Conservation (phyloP, 1,140 invertebrate genomes). For the Wiebesia pumilae region DNA sequence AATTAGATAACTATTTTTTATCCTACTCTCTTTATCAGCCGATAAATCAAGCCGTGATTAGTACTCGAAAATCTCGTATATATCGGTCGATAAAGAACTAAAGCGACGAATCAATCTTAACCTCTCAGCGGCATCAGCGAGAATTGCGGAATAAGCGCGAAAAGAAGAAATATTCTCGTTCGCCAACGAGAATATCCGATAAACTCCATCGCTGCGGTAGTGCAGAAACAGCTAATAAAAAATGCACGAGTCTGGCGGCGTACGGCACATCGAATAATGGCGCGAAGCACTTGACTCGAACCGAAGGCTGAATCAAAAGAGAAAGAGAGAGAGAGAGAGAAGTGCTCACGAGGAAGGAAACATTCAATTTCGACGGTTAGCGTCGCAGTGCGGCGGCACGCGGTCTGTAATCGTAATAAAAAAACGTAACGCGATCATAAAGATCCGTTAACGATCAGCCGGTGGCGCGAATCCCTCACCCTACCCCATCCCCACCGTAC, state of each 20-base stretch:
- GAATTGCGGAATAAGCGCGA: neutral
- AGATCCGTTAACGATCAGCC: conserved; percentile 28
- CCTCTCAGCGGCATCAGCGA: neutral
- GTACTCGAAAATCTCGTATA: too few species aligned
- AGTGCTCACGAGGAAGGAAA: conserved; percentile 39
- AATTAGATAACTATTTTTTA: neutral
- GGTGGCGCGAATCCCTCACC: neutral
- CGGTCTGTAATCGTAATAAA: conserved; percentile 17
- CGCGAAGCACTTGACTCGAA: neutral
- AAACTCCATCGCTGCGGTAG: neutral
- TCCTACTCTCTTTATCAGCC: neutral
- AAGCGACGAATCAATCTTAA: neutral
- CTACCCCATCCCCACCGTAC: neutral
- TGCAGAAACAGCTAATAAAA: neutral
- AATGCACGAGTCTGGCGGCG: neutral
- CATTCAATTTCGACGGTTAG: conserved; percentile 32
- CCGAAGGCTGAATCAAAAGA: too few species aligned
- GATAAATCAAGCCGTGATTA: neutral
- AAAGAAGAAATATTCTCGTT: neutral
- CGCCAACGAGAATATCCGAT: neutral
- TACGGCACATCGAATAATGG: neutral
- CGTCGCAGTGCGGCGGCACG: neutral
- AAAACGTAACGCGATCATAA: conserved; percentile 39
- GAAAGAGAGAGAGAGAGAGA: neutral
- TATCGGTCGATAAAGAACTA: neutral